Percentiles rank a stretch among this genome's conserved stretches.
Evolutionary conservation across 1,140 invertebrate species (phyloP).

Genomic region (Drosophila hydei): DNA sequence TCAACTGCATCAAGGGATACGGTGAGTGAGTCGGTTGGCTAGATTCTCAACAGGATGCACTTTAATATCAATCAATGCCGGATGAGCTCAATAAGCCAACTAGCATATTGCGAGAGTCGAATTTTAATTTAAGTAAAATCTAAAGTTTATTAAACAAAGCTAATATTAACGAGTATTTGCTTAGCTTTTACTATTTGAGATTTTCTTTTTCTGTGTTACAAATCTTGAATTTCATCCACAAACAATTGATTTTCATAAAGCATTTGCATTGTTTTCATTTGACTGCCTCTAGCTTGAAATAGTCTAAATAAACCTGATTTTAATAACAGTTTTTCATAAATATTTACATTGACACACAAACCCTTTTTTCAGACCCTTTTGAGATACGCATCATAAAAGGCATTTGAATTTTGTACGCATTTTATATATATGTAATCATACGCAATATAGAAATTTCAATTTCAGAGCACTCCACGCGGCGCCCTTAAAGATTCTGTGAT

Average conservation of each 20-base stretch:
- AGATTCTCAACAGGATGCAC: not conserved
- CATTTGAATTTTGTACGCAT: not conserved
- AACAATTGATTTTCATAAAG: too few relatives aligned
- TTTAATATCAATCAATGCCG: constrained; percentile 49
- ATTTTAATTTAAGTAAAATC: not conserved
- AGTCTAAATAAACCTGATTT: too few relatives aligned
- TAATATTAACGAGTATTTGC: too few relatives aligned
- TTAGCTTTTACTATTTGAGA: too few relatives aligned
- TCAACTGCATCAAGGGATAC: constrained; percentile 30
- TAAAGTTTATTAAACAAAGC: too few relatives aligned
- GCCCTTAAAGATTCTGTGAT: too few relatives aligned
- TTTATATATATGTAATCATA: not conserved
- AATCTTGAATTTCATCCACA: too few relatives aligned
- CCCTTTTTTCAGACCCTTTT: not conserved
- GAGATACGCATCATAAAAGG: not conserved
- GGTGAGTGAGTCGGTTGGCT: constrained; percentile 23
- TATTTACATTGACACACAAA: not conserved
- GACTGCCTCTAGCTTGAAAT: too few relatives aligned
- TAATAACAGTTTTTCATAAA: not conserved
- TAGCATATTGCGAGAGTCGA: constrained; percentile 6
- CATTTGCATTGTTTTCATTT: too few relatives aligned
- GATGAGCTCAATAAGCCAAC: constrained; percentile 16
- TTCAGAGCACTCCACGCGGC: too few relatives aligned
- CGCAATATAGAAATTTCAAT: too few relatives aligned
- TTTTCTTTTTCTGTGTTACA: too few relatives aligned